Percentiles rank a stretch among this genome's conserved stretches.
Conservation (phyloP, 2,797 vertebrate genomes). For the Craterocephalus amniculus region DNA sequence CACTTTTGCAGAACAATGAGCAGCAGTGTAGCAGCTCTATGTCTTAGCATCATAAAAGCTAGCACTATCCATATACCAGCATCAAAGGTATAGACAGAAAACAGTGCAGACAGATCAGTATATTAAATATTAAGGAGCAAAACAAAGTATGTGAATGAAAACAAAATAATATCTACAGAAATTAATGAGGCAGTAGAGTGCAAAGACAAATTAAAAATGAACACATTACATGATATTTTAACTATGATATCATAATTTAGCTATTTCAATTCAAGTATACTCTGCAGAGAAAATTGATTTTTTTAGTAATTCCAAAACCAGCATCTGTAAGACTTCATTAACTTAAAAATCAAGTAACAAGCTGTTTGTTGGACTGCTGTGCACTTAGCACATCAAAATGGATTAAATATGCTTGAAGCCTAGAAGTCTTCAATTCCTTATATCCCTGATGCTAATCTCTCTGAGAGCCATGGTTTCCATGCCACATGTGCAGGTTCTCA, state of each 20-base stretch:
- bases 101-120: no score
- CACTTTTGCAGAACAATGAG: no score
- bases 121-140: no score
- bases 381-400: slow-evolving; percentile 50
- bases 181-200: no score
- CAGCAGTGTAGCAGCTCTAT: no score
- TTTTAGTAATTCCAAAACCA: not conserved
- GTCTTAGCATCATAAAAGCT: no score
- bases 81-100: no score
- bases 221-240: not conserved
- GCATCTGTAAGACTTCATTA: not conserved
- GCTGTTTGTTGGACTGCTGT: slow-evolving; percentile 27
- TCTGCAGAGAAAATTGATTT: not conserved
- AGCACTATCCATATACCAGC: no score
- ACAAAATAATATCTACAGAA: no score
- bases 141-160: no score
- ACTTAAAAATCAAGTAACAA: slow-evolving; percentile 7
- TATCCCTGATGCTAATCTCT: slow-evolving; percentile 44
- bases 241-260: not conserved
- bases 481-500: slow-evolving; percentile 42
- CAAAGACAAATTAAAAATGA: no score
- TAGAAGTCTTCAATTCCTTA: slow-evolving; percentile 43
- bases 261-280: not conserved
- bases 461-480: slow-evolving; percentile 35
- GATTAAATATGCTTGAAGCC: slow-evolving; percentile 53